Conservation (phyloP, 1,140 invertebrate species). For the Drosophila tropicalis region DNA sequence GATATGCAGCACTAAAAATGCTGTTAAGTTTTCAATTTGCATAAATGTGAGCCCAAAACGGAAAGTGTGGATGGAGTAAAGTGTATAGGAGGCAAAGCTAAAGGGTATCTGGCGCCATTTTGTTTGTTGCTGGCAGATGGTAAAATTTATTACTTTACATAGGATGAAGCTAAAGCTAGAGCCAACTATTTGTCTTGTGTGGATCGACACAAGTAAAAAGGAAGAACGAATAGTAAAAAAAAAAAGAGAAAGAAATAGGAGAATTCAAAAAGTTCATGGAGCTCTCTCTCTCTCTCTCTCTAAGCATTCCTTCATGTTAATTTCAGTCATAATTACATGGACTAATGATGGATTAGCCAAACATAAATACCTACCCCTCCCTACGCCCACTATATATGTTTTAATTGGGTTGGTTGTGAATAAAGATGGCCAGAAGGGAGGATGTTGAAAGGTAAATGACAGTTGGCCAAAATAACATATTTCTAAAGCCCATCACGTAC, state of each 20-base stretch:
- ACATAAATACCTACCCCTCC: not conserved
- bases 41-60: conserved; percentile 38
- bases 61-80: not conserved
- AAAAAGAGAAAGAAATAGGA: not conserved
- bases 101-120: conserved; percentile 50
- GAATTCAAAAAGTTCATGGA: conserved; percentile 29
- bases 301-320: conserved; percentile 22
- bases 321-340: conserved; percentile 61
- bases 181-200: not conserved
- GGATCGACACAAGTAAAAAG: not conserved
- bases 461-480: conserved; percentile 26
- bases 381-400: not conserved
- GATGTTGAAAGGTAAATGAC: conserved; percentile 2
- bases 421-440: not conserved
- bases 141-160: conserved; percentile 44
- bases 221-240: not conserved
- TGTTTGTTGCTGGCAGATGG: conserved; percentile 45
- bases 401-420: too few species aligned
- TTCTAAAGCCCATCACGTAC: conserved; percentile 57
- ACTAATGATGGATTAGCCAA: conserved; percentile 57
- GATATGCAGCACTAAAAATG: conserved; percentile 50
- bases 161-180: not conserved
- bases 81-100: not conserved
- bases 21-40: conserved; percentile 64
- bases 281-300: conserved; percentile 6